Evolutionary conservation across 2,888 invertebrate species (phyloP), one percentile per base, ranked within the genome.

Genomic region (Serrognathus titanus): DNA sequence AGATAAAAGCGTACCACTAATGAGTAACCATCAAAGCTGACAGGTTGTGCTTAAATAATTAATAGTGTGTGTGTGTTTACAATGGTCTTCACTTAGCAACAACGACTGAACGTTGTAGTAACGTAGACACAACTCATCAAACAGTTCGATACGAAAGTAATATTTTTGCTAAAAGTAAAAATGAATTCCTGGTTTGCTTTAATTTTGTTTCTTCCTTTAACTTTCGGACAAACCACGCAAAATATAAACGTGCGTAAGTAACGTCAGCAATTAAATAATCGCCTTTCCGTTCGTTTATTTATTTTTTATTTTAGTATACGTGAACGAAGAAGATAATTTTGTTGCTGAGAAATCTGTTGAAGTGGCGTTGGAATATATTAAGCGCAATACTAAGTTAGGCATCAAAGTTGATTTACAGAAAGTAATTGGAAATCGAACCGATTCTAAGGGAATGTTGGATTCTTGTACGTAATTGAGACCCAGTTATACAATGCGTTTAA

Each of bases 201-300:
- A 43, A n/a, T 43, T 16, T 11, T 16, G 8, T 43, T 51, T 41
- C 55, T 60, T 46, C 48, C 10, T 48, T 35, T 31, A n/a, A 48
- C 31, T 48, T 12, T 51, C 11, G 50, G 65, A n/a, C 88, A 88
- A 77, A 87, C 87, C 0, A 86, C 85, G 55, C 88, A 88, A 75
- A 88, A 86, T 72, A 85, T 88, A 59, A 87, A 87, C 72, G 85
- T 88, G 69, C 81, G 88, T 88, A 82, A 85, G 88, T 86, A 73
- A 51, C 51, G 48, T 46, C 52, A 63, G 7, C 31, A 39, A 11
- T 24, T 41, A 31, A 24, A 24, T 11, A 9, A 35, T n/a, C 45
- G 16, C n/a, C 11, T 43, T 36, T 11, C 12, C 9, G 2, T 11
- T 9, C 10, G 35, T 31, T n/a, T 45, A 35, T 46, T 36, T 41